These are phyloP conservation scores for Desoria tigrina DNA, from an alignment of 2,888 invertebrate species.

Conservation along the genomic window DNA sequence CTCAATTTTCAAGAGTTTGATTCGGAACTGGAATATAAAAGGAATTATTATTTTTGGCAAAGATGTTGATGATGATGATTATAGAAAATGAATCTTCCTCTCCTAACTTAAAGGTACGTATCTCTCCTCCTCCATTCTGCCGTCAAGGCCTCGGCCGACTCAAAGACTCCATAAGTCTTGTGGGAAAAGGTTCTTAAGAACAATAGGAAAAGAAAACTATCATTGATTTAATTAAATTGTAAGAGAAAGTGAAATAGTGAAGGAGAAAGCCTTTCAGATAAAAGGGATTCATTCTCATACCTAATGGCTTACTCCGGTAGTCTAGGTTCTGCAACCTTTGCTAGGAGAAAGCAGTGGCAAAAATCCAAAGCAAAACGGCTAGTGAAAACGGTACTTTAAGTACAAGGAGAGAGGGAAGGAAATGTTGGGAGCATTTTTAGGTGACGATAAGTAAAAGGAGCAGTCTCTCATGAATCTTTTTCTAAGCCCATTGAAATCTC, in stretches of 20 bases:
- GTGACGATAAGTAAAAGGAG: background rate
- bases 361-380: background rate
- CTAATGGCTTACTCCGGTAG: slow-evolving; percentile 3
- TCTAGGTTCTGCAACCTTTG: background rate
- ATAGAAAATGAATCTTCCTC: background rate
- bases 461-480: background rate
- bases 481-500: background rate
- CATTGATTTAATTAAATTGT: slow-evolving; percentile 23
- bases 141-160: background rate
- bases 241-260: background rate
- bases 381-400: background rate
- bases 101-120: too few relatives aligned
- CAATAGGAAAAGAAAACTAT: slow-evolving; percentile 13
- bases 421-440: slow-evolving; percentile 2
- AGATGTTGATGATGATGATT: background rate
- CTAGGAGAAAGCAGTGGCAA: too few relatives aligned
- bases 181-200: slow-evolving; percentile 15
- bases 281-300: slow-evolving; percentile 4
- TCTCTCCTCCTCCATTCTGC: background rate
- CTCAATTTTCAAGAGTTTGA: too few relatives aligned
- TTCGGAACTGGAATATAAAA: too few relatives aligned
- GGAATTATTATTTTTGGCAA: slow-evolving; percentile 9
- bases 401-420: background rate
- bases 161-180: background rate
- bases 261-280: background rate